These are phyloP conservation scores for Andricus grossulariae DNA, from an alignment of 1,140 invertebrate genomes.

Conservation along the genomic window DNA sequence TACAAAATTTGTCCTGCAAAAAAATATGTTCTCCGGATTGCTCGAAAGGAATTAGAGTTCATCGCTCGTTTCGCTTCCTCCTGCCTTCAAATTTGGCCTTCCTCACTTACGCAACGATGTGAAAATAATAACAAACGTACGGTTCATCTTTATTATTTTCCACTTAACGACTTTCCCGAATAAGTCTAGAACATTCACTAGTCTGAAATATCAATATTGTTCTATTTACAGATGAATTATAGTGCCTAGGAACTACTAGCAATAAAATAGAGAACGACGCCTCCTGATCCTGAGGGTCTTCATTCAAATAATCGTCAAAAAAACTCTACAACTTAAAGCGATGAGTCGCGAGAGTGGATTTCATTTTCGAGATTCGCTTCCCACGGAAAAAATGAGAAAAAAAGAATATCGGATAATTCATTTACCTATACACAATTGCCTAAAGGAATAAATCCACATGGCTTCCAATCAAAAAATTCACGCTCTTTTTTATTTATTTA, in stretches of 20 bases:
- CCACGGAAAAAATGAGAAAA: neutral
- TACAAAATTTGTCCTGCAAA: conserved; percentile 49
- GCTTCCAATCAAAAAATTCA: conserved; percentile 10
- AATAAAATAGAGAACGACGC: conserved; percentile 48
- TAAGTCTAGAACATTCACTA: conserved; percentile 65
- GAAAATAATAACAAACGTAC: conserved; percentile 62
- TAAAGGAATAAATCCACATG: conserved; percentile 19
- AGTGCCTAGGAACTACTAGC: conserved; percentile 57
- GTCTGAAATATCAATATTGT: conserved; percentile 64
- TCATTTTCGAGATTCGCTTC: neutral
- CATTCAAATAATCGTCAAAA: neutral
- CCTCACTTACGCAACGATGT: conserved; percentile 51
- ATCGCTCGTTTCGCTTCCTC: conserved; percentile 44
- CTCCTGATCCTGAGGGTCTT: conserved; percentile 15
- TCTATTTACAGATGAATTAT: conserved; percentile 70
- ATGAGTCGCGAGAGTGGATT: conserved; percentile 18
- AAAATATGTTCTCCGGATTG: conserved; percentile 45
- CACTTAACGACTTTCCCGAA: conserved; percentile 44
- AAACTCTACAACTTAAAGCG: neutral
- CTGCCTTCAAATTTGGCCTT: conserved; percentile 43
- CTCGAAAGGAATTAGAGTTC: conserved; percentile 4
- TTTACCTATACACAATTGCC: conserved; percentile 30
- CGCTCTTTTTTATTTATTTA: neutral
- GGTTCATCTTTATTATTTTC: conserved; percentile 47
- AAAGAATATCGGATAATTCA: neutral